Conservation (phyloP, 2,113 vertebrate species). For the Brachyistius frenatus region DNA sequence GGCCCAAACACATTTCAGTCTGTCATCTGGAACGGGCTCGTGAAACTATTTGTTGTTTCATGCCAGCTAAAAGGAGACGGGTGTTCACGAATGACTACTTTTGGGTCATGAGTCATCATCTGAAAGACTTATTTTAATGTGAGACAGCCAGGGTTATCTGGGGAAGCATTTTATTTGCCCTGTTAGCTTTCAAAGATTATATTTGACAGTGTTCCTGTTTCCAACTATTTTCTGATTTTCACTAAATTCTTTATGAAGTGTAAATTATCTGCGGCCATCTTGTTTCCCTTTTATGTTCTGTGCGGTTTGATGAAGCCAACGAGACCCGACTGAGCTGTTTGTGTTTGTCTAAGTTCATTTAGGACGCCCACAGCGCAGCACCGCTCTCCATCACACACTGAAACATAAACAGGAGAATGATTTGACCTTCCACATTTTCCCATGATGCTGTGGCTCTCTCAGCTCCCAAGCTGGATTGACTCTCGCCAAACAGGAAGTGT, state of each 20-base stretch:
- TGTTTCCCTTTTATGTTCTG: constrained; percentile 13
- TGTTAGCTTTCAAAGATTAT: background rate
- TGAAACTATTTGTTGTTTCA: constrained; percentile 30
- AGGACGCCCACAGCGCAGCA: background rate
- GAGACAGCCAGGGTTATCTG: too few relatives aligned
- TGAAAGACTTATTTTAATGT: too few relatives aligned
- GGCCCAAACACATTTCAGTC: too few relatives aligned
- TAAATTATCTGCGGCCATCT: constrained; percentile 29
- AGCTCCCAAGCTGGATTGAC: constrained; percentile 10
- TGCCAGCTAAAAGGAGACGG: background rate
- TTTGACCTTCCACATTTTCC: constrained; percentile 55
- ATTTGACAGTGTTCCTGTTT: background rate
- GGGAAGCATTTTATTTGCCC: too few relatives aligned
- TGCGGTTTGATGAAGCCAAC: constrained; percentile 1
- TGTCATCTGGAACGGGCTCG: constrained; percentile 45
- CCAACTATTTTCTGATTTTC: background rate
- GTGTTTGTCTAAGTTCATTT: background rate
- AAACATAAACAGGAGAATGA: constrained; percentile 16
- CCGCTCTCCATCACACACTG: background rate
- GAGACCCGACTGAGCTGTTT: background rate
- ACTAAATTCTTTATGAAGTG: too few relatives aligned
- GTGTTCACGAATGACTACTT: background rate
- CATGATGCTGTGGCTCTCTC: constrained; percentile 39
- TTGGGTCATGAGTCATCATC: too few relatives aligned
- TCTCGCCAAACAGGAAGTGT: constrained; percentile 36